Evolutionary conservation across 2,888 invertebrate genomes (phyloP), one percentile per base, ranked within the genome.

Genomic region (Hirtodrosophila alboralis): DNA sequence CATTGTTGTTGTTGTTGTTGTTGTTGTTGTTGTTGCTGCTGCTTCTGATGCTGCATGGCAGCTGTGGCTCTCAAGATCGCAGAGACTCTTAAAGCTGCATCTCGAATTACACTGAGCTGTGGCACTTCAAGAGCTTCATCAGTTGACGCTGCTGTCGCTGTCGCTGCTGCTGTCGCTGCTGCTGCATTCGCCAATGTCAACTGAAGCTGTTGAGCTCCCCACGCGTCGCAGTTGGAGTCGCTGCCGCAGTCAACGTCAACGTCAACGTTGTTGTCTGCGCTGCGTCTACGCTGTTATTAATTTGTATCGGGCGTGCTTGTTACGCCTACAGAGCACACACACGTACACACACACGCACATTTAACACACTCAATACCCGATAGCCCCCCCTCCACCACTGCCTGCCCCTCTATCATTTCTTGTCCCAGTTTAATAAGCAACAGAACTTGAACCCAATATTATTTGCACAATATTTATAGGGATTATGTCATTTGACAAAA

Each of bases 401-500:
- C 6, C 33, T 31, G 9, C 14, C 4, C 18, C 13, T 14, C 40
- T 13, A 2, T 37, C 10, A 13, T 13, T 44, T 10, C 28, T 34
- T 27, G 48, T 33, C 56, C 36, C 52, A 58, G 33, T 52, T 49
- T 30, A 38, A 36, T n/a, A 38, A 51, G 47, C 56, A 51, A 34
- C 16, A 61, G 45, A 67, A 68, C 57, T 64, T 63, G 54, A 75
- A 48, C 52, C 44, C 57, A 59, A n/a, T 56, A 56, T 44, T 70
- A 54, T 52, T 76, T 62, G 54, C 28, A 73, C 43, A 70, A 51
- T 80, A 76, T 79, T 76, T 67, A 70, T 80, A 51, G 66, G 70
- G 74, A 76, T 80, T 80, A 76, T 76, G 77, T 76, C 75, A 76
- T 67, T 70, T 66, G 70, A 66, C 67, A 70, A 66, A 59, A 56